Percentiles rank a stretch among this genome's conserved stretches.
Evolutionary conservation across 2,113 vertebrate species (phyloP).

Genomic region (Neotragus moschatus): DNA sequence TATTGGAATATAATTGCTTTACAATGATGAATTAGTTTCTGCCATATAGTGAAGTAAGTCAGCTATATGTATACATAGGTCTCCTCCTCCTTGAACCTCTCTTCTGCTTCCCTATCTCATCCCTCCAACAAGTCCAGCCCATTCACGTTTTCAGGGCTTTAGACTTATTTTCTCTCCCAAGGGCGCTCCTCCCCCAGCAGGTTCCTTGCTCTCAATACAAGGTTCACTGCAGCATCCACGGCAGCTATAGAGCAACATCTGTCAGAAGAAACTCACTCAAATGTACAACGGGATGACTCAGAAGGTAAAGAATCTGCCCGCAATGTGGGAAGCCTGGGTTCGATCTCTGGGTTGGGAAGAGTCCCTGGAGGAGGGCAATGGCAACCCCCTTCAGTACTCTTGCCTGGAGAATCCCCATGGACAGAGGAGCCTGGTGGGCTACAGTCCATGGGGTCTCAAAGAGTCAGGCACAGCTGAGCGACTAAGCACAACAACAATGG

Average conservation of each 20-base stretch:
- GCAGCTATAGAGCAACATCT: neutral
- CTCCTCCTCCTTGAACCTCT: neutral
- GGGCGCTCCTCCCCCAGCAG: fast-evolving
- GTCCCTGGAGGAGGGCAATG: neutral
- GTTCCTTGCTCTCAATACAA: neutral
- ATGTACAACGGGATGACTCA: neutral
- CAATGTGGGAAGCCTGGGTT: neutral
- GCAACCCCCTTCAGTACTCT: neutral
- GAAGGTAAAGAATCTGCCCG: neutral
- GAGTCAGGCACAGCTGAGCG: fast-evolving
- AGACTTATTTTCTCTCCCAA: neutral
- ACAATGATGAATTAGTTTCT: neutral
- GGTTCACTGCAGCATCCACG: neutral
- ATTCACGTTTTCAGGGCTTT: neutral
- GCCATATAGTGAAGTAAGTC: neutral
- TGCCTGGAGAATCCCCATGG: neutral
- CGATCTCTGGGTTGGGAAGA: neutral
- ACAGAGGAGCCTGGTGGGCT: neutral
- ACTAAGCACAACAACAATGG: neutral
- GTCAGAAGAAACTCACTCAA: neutral
- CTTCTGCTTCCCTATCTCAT: neutral
- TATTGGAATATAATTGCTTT: neutral
- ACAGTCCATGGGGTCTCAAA: neutral
- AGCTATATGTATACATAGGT: neutral
- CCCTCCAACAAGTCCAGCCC: neutral